A percentile compares a stretch with the other conserved stretches of the same genome.
These are phyloP conservation scores for Hypotaenidia philippensis DNA, from an alignment of 2,797 vertebrate species.

Conservation along the genomic window DNA sequence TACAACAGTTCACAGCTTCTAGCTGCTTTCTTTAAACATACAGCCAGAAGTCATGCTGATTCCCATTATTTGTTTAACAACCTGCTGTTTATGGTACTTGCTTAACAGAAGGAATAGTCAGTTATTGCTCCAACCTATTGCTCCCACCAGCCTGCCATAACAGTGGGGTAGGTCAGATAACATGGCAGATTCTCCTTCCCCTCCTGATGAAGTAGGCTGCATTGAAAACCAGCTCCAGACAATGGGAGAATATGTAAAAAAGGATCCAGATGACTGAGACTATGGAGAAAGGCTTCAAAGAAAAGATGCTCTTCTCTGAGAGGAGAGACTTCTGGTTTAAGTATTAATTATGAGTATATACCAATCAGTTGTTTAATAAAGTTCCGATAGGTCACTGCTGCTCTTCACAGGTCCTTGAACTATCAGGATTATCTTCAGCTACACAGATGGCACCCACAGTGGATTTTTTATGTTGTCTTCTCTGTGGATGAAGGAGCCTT, in stretches of 20 bases:
- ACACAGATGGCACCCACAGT: background rate
- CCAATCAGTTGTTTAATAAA: background rate
- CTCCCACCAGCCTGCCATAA: background rate
- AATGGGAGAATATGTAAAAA: background rate
- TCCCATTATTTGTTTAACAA: slow-evolving; percentile 4
- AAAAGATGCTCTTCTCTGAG: background rate
- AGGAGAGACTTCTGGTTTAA: background rate
- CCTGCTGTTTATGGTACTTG: background rate
- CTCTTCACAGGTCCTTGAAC: background rate
- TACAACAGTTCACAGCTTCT: background rate
- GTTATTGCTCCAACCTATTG: background rate
- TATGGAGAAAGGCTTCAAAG: background rate
- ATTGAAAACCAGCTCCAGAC: background rate
- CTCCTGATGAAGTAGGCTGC: background rate
- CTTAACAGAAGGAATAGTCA: background rate
- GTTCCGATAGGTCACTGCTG: background rate
- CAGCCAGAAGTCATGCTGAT: slow-evolving; percentile 2
- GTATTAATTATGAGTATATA: background rate
- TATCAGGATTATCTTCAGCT: background rate
- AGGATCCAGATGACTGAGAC: background rate
- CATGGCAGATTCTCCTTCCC: background rate
- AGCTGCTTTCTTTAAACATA: background rate
- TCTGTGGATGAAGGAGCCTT: background rate
- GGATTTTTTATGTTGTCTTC: background rate
- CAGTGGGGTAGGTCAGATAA: background rate